These are phyloP conservation scores for Ceratosolen solmsi DNA, from an alignment of 1,140 invertebrate species.

Conservation along the genomic window DNA sequence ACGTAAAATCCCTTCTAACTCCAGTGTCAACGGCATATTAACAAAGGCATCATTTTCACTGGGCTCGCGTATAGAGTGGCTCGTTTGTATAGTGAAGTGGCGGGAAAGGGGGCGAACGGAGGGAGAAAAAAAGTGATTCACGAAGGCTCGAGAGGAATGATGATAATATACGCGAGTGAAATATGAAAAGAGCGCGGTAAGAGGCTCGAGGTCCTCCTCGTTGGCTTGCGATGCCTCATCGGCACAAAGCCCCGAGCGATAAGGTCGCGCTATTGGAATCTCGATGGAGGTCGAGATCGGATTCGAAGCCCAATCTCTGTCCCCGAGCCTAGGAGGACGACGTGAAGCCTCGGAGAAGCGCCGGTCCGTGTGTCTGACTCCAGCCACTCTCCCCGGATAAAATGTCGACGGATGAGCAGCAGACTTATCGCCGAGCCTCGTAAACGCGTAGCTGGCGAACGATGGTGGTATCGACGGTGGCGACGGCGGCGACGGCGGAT, in stretches of 20 bases:
- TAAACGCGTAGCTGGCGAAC: conserved; percentile 65
- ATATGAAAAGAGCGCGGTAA: conserved; percentile 65
- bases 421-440: conserved; percentile 67
- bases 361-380: background rate
- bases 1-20: background rate
- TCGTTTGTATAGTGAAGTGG: too few species aligned
- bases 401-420: conserved; percentile 70
- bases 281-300: conserved; percentile 67
- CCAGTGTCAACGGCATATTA: conserved; percentile 40
- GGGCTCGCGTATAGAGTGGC: background rate
- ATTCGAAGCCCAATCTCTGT: conserved; percentile 57
- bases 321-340: too few species aligned
- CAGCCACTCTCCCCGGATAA: conserved; percentile 61
- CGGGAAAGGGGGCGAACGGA: background rate
- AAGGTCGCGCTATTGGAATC: conserved; percentile 70
- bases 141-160: conserved; percentile 64
- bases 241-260: conserved; percentile 66
- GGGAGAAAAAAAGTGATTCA: conserved; percentile 61
- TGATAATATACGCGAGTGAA: conserved; percentile 68
- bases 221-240: conserved; percentile 66
- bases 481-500: too few species aligned
- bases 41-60: conserved; percentile 15
- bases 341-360: conserved; percentile 15
- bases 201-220: conserved; percentile 57
- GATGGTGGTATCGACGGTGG: too few species aligned